Conservation (phyloP, 2,888 invertebrate species). For the Agrilus biguttatus region DNA sequence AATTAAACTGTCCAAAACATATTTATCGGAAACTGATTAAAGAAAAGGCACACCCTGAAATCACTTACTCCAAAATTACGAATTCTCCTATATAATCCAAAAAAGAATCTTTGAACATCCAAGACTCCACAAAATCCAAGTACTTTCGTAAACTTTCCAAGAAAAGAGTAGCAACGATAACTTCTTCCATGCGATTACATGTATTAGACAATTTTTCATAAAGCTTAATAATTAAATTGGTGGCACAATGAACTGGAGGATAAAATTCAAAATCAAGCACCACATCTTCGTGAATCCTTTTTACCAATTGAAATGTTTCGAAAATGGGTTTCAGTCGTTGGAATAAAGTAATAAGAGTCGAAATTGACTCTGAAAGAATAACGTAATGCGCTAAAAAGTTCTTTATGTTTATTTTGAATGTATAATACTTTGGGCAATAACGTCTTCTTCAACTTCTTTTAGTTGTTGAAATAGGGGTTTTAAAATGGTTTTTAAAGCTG, state of each 20-base stretch:
- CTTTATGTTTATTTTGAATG: neutral
- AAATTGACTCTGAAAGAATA: constrained; percentile 22
- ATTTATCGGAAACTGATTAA: too few relatives aligned
- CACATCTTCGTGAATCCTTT: constrained; percentile 18
- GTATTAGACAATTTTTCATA: constrained; percentile 19
- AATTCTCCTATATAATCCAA: constrained; percentile 23
- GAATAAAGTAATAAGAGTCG: constrained; percentile 22
- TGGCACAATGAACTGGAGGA: constrained; percentile 15
- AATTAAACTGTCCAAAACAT: too few relatives aligned
- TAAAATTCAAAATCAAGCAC: constrained; percentile 14
- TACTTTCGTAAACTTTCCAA: constrained; percentile 25
- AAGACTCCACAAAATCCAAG: constrained; percentile 21
- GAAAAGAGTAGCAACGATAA: constrained; percentile 24
- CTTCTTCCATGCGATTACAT: constrained; percentile 20
- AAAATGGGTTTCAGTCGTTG: constrained; percentile 17
- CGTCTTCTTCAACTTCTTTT: constrained; percentile 18
- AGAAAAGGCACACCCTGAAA: too few relatives aligned
- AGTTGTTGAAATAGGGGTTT: constrained; percentile 19
- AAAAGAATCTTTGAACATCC: constrained; percentile 23
- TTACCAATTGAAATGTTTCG: constrained; percentile 16
- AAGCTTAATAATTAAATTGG: constrained; percentile 18
- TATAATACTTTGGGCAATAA: constrained; percentile 21
- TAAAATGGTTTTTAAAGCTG: constrained; percentile 18
- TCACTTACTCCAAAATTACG: constrained; percentile 20
- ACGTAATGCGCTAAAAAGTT: neutral